Conservation (phyloP, 1,140 invertebrate species). For the Trichonephila clavipes region DNA sequence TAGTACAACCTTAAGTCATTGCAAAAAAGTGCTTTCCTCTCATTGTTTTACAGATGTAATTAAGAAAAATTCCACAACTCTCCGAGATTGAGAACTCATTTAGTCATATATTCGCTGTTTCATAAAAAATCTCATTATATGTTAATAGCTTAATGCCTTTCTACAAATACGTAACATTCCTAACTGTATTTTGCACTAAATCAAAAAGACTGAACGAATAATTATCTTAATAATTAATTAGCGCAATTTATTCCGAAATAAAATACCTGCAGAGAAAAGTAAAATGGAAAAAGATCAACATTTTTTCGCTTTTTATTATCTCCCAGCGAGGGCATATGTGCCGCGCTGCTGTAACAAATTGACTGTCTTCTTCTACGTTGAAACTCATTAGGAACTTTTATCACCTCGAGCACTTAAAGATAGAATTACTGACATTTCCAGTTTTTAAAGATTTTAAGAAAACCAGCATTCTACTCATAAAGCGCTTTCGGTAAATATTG, state of each 20-base stretch:
- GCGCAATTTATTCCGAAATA: constrained; percentile 43
- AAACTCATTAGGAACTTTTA: constrained; percentile 26
- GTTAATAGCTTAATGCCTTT: constrained; percentile 27
- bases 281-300: constrained; percentile 28
- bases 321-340: neutral
- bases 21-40: neutral
- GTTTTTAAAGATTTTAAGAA: constrained; percentile 17
- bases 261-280: constrained; percentile 31
- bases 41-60: neutral
- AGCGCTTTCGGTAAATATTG: constrained; percentile 44
- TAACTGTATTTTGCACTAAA: neutral
- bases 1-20: neutral
- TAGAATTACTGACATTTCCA: constrained; percentile 28
- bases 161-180: constrained; percentile 5
- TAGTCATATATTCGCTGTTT: neutral
- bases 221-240: constrained; percentile 54
- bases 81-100: constrained; percentile 8
- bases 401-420: constrained; percentile 35
- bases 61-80: constrained; percentile 6
- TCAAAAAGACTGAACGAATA: constrained; percentile 36
- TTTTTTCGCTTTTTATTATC: constrained; percentile 21
- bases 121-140: constrained; percentile 7
- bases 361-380: neutral
- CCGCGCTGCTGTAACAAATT: neutral
- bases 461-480: neutral